A percentile compares a stretch with the other conserved stretches of the same genome.
Evolutionary conservation across 2,113 vertebrate genomes (phyloP).

Genomic region (Lamprotornis superbus): DNA sequence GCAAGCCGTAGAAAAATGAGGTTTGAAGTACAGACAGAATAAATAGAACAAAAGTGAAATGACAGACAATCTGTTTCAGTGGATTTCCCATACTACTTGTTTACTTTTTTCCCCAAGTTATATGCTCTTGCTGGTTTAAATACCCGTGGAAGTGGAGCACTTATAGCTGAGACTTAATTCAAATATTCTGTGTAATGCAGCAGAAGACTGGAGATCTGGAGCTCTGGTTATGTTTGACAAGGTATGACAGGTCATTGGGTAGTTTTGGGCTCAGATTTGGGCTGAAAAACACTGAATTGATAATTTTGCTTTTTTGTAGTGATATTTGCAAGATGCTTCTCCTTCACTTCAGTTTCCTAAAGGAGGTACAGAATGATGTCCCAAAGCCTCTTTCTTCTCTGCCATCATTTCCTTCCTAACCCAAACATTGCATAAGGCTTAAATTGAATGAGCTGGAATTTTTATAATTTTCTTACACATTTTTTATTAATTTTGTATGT

Average conservation of each 20-base stretch:
- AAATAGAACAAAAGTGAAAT: slow-evolving; percentile 23
- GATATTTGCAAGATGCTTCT: background rate
- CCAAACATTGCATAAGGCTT: background rate
- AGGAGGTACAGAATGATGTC: background rate
- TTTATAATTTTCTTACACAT: background rate
- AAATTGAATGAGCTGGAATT: background rate
- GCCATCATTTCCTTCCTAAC: background rate
- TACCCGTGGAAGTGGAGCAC: background rate
- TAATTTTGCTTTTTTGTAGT: background rate
- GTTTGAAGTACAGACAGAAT: slow-evolving; percentile 30
- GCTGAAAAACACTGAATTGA: background rate
- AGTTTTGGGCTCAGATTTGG: background rate
- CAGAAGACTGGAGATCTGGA: background rate
- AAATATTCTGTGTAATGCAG: background rate
- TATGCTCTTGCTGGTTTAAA: background rate
- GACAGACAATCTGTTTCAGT: slow-evolving; percentile 11
- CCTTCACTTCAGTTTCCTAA: background rate
- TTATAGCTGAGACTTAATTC: background rate
- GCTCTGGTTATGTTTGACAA: background rate
- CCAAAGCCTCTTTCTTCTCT: background rate
- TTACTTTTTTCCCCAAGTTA: background rate
- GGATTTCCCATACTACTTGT: slow-evolving; percentile 8
- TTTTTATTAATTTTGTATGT: background rate
- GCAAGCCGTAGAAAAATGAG: slow-evolving; percentile 46
- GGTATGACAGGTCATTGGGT: background rate